A percentile compares a stretch with the other conserved stretches of the same genome.
Conservation (phyloP, 2,113 vertebrate species). For the Ammodytes dubius region DNA sequence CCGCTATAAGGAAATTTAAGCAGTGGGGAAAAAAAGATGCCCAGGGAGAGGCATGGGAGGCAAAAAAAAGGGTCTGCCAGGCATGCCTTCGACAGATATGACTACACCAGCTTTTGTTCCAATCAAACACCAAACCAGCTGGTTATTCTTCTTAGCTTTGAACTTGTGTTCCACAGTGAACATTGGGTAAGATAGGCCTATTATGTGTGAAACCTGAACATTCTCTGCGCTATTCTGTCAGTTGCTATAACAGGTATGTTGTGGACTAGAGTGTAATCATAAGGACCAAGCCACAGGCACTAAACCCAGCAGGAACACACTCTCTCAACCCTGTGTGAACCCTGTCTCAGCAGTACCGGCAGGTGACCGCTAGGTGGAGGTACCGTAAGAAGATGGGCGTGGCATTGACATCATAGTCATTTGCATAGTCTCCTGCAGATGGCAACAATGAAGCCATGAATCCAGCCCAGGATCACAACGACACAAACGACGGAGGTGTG, state of each 20-base stretch:
- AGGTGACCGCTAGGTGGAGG: slow-evolving; percentile 56
- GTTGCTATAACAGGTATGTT: background rate
- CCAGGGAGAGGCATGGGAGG: background rate
- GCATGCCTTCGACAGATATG: background rate
- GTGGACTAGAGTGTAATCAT: slow-evolving; percentile 16
- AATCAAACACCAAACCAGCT: background rate
- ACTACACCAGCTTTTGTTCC: background rate
- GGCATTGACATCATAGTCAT: slow-evolving; percentile 62
- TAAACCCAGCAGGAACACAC: slow-evolving; percentile 18
- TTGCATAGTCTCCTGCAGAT: slow-evolving; percentile 74
- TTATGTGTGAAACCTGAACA: background rate
- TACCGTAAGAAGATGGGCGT: slow-evolving; percentile 69
- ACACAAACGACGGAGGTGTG: slow-evolving; percentile 59
- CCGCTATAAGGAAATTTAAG: background rate
- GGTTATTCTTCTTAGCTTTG: background rate
- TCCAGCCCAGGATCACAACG: slow-evolving; percentile 43
- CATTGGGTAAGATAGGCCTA: background rate
- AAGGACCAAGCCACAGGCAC: slow-evolving; percentile 18
- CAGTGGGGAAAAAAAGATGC: background rate
- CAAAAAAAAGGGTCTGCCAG: background rate
- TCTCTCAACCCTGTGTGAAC: slow-evolving; percentile 50
- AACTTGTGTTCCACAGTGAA: background rate
- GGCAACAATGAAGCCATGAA: slow-evolving; percentile 72
- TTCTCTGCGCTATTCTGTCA: background rate
- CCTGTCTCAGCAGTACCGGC: slow-evolving; percentile 42